These are phyloP conservation scores for Chelon labrosus DNA, from an alignment of 2,797 vertebrate genomes.

Conservation along the genomic window DNA sequence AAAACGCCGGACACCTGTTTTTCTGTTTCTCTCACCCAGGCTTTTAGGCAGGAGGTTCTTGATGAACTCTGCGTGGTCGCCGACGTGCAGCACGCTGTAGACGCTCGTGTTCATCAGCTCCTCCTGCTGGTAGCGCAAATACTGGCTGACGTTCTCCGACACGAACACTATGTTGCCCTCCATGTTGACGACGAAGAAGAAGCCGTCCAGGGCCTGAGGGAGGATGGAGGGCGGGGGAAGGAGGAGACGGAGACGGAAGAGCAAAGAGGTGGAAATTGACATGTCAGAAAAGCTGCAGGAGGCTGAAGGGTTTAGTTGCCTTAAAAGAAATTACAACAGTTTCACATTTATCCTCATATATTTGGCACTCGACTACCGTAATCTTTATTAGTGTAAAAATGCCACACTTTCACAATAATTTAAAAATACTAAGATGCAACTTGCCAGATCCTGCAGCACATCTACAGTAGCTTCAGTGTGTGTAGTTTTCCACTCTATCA, in stretches of 20 bases:
- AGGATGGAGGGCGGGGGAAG: too few relatives aligned
- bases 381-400: too few relatives aligned
- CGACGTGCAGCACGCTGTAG: constrained; percentile 92
- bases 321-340: too few relatives aligned
- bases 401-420: too few relatives aligned
- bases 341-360: too few relatives aligned
- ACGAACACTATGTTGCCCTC: constrained; percentile 80
- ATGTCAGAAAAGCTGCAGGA: neutral
- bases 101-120: constrained; percentile 95
- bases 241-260: too few relatives aligned
- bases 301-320: too few relatives aligned
- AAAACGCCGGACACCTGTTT: too few relatives aligned
- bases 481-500: constrained; percentile 6
- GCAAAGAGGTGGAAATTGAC: neutral
- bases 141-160: constrained; percentile 87
- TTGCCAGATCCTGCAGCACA: neutral
- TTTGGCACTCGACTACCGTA: too few relatives aligned
- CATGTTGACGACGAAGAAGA: constrained; percentile 81
- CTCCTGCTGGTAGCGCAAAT: constrained; percentile 93
- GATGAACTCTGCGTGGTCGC: constrained; percentile 92
- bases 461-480: neutral
- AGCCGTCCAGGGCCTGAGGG: constrained; percentile 76
- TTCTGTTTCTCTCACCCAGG: constrained; percentile 81
- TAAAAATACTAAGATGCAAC: too few relatives aligned
- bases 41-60: constrained; percentile 95